Conservation (phyloP, 1,140 invertebrate genomes). For the Monomorium pharaonis region DNA sequence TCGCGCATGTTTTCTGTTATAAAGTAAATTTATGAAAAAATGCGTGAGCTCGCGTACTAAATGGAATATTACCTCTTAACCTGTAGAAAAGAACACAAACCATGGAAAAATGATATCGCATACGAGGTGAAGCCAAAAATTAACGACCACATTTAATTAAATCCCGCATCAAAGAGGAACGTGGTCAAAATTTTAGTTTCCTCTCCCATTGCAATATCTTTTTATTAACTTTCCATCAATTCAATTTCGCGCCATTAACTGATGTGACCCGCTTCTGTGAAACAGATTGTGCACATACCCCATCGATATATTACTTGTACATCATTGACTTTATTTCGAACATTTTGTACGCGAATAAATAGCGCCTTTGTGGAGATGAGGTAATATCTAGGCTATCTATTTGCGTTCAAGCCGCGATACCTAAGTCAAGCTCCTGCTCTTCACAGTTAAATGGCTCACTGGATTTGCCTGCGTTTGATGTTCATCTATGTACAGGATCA, state of each 20-base stretch:
- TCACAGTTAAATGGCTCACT: slow-evolving; percentile 56
- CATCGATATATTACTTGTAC: slow-evolving; percentile 5
- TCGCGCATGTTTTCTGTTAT: not conserved
- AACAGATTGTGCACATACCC: not conserved
- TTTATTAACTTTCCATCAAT: not conserved
- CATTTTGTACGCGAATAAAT: slow-evolving; percentile 39
- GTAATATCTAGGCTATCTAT: slow-evolving; percentile 58
- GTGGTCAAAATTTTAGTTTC: slow-evolving; percentile 24
- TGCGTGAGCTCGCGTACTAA: slow-evolving; percentile 18
- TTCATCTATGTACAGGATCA: slow-evolving; percentile 43
- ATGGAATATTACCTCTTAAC: slow-evolving; percentile 36
- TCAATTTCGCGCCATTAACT: slow-evolving; percentile 3
- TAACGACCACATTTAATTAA: slow-evolving; percentile 56
- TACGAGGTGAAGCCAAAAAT: slow-evolving; percentile 69
- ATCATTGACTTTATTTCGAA: slow-evolving; percentile 38
- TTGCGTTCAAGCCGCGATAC: slow-evolving; percentile 46
- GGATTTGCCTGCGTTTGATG: slow-evolving; percentile 54
- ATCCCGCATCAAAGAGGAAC: slow-evolving; percentile 8
- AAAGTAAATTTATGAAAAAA: slow-evolving; percentile 49
- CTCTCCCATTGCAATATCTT: not conserved
- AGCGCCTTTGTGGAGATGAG: slow-evolving; percentile 38
- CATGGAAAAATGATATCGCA: slow-evolving; percentile 63
- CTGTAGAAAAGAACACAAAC: slow-evolving; percentile 23
- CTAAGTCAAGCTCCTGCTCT: slow-evolving; percentile 50
- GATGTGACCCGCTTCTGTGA: not conserved